These are phyloP conservation scores for Aricia agestis DNA, from an alignment of 1,140 invertebrate genomes.

Conservation along the genomic window DNA sequence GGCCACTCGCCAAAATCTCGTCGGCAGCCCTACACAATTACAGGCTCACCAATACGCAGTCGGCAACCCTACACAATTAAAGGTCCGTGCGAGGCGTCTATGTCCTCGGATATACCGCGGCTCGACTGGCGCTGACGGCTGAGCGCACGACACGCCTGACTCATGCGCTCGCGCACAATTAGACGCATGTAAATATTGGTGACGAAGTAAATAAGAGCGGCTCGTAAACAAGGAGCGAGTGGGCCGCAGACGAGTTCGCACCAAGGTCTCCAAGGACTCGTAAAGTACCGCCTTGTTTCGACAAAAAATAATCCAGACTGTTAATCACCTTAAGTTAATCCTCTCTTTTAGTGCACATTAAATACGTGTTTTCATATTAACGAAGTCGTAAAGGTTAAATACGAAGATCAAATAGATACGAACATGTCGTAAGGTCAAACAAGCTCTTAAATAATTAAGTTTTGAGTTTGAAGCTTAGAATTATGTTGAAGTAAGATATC, in stretches of 20 bases:
- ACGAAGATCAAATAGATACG: neutral
- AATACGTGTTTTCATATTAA: neutral
- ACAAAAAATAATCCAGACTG: conserved; percentile 19
- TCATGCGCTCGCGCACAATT: conserved; percentile 62
- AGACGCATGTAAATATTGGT: conserved; percentile 59
- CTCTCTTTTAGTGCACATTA: neutral
- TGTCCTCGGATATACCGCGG: conserved; percentile 66
- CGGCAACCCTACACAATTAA: conserved; percentile 37
- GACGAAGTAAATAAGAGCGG: conserved; percentile 46
- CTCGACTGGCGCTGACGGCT: conserved; percentile 61
- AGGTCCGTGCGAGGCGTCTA: conserved; percentile 44
- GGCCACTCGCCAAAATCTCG: conserved; percentile 33
- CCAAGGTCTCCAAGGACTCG: conserved; percentile 38
- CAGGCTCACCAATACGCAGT: neutral
- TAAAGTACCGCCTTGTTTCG: conserved; percentile 30
- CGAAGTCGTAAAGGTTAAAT: neutral
- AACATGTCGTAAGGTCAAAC: neutral
- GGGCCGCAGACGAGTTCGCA: conserved; percentile 37
- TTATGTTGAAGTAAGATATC: no score
- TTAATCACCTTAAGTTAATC: neutral
- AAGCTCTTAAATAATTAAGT: no score
- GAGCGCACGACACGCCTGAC: conserved; percentile 60
- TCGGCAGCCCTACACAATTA: no score
- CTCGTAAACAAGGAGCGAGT: conserved; percentile 37
- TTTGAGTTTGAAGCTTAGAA: no score